Base-by-base conservation (phyloP, 1,140 invertebrate species). In the Doryteuthis pealeii region DNA sequence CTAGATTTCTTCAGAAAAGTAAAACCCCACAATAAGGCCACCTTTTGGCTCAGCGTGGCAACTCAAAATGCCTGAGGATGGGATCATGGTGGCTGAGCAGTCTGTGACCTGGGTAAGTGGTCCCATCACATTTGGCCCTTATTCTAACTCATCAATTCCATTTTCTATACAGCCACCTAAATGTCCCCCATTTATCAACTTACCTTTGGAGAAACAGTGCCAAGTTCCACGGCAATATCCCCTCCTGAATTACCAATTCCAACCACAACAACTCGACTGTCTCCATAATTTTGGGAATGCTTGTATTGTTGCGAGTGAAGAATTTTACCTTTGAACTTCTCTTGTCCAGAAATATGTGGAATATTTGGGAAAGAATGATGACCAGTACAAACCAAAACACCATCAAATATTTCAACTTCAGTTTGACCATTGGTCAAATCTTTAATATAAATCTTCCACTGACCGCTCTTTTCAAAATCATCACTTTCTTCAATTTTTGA, bases 241-340 rank as follows among this genome's bases (percentile, higher is more conserved):
- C 85, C 80, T 12, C 87, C 88, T 18, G 90, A 90, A 76, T 90
- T 90, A 12, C 90, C 90, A 40, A 90, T 85, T 10, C 90, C 90
- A n/a, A 90, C 78, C n/a, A 91, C 81, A 15, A 91, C 78, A 18
- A 89, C 88, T 65, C 80, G 75, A 76, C 89, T 89, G 65, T 85
- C 87, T 68, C 88, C 86, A 76, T 82, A 89, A 8, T 85, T 83
- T 82, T 75, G 26, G 15, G 45, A 62, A 40, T 80, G 68, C 67
- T 85, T 85, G 78, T 89, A 90, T 10, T 86, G 80, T 43, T 90
- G 87, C 1, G 89, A 87, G 75, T 90, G 90, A 12, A 89, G 80
- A 10, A 89, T 81, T 66, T 83, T 76, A 14, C 90, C 90, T 74
- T 87, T 77, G 79, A 91, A 91, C 8, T 82, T 78, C 0, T 85